Base-by-base conservation (phyloP, 1,140 invertebrate species). In the Solen grandis region DNA sequence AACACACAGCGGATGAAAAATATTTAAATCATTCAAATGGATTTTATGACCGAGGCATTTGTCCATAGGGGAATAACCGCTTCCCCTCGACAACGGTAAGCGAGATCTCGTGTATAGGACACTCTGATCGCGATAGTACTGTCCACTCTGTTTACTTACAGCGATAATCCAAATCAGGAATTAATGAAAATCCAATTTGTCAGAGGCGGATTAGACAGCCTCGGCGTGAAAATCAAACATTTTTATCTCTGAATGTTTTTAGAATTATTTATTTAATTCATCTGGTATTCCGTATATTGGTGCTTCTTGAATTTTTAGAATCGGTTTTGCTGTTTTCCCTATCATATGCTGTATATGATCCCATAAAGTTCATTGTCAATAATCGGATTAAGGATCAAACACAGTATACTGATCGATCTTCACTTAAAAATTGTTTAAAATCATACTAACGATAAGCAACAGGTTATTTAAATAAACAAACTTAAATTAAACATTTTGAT, bases 131-230 rank as follows among this genome's bases (percentile, higher is more conserved):
- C n/a, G n/a, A n/a, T n/a, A n/a, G n/a, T n/a, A n/a, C 41, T 8
- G 41, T 46, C 19, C 8, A 46, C 41, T 46, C 41, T 73, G 41
- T 73, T 73, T 73, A 46, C 60, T 25, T 46, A 73, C 31, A 59
- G 54, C 29, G 57, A 60, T 73, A 73, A 60, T 73, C 36, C n/a
- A n/a, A 36, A 73, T 73, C 70, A 60, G 70, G 70, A 73, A 73
- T 73, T 73, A 73, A 73, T 73, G n/a, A 59, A 60, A 73, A 60
- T 73, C 70, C 36, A 73, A 73, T 73, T 73, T 73, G 54, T 73
- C 70, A 60, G 8, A n/a, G 29, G 46, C 55, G 54, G 55, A 73
- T 60, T 60, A 73, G 70, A 60, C 70, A 73, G n/a, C 1, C 19
- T 19, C 57, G 70, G 70, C 27, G 70, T 60, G 70, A 73, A 73